phyloP scores from a whole-genome alignment of 2,888 invertebrate species.

The Loripinus fragilis region DNA sequence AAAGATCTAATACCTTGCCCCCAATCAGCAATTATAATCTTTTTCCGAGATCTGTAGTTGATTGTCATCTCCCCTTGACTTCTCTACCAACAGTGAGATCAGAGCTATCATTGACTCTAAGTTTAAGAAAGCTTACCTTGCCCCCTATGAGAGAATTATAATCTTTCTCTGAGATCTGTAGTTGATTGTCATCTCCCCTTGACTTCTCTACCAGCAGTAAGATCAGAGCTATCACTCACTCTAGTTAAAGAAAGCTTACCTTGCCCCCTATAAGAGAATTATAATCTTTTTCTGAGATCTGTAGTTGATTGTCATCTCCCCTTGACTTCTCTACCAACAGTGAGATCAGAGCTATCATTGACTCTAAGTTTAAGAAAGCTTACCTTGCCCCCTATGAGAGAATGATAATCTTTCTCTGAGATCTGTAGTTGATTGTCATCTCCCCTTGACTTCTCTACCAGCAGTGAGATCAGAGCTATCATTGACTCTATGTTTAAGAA shows the following conservation, averaged over 20 bases:
- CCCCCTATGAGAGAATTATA: constrained; percentile 93
- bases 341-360: constrained; percentile 96
- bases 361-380: constrained; percentile 91
- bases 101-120: constrained; percentile 98
- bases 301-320: constrained; percentile 88
- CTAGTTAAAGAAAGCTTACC: constrained; percentile 88
- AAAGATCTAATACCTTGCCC: constrained; percentile 94
- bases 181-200: constrained; percentile 88
- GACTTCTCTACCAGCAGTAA: constrained; percentile 95
- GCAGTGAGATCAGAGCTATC: constrained; percentile 94
- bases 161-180: constrained; percentile 91
- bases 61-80: constrained; percentile 90
- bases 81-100: constrained; percentile 94
- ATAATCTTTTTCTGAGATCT: constrained; percentile 91
- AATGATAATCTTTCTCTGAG: constrained; percentile 90
- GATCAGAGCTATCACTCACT: constrained; percentile 97
- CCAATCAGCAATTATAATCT: constrained; percentile 92
- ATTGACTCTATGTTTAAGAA: constrained; percentile 99
- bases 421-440: constrained; percentile 89
- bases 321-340: constrained; percentile 94
- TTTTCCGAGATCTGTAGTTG: constrained; percentile 89
- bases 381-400: constrained; percentile 94
- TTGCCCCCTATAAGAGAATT: constrained; percentile 94
- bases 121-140: constrained; percentile 90
- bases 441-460: constrained; percentile 94